Evolutionary conservation across 2,888 invertebrate genomes (phyloP), one percentile per base, ranked within the genome.

Genomic region (Argyra leucocephala): DNA sequence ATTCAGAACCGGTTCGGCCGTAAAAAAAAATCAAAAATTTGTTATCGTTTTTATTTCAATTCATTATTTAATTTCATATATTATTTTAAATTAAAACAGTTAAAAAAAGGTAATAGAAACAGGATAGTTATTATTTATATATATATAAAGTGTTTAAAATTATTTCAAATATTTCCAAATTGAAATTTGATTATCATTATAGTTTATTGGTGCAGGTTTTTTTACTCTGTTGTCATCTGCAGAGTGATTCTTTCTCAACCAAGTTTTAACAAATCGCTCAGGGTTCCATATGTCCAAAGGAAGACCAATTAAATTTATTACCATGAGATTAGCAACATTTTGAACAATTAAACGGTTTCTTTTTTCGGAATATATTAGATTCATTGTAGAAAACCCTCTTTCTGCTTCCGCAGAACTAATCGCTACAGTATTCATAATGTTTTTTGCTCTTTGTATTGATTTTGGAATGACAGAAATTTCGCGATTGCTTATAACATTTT

Each of bases 251-350:
- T 31, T 26, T 36, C 24, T 21, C 21, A 62, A 24, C 31, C 24
- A 24, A 62, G n/a, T 62, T 26, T n/a, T 62, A 36, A 31, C 31
- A 31, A 36, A 62, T 36, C 36, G 61, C 31, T 36, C 61, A 36
- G 61, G 36, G 36, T 36, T 62, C 61, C 61, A 62, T 36, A 21
- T 62, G 31, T 62, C 5, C 61, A 62, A 36, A 36, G 36, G 61
- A n/a, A 7, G 21, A 62, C 61, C 61, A 62, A 62, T 7, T 62
- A 62, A 62, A 36, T 62, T 62, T 36, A 62, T n/a, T 10, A 21
- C 37, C 62, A 62, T 62, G 7, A 62, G 21, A 62, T 37, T 62
- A 5, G 62, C 36, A 21, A 62, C 21, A 9, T 10, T 31, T 22
- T 62, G 21, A 9, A 62, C 36, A 21, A 18, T 22, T 36, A 62